These are phyloP conservation scores for Apis laboriosa DNA, from an alignment of 1,140 invertebrate genomes.

Conservation along the genomic window DNA sequence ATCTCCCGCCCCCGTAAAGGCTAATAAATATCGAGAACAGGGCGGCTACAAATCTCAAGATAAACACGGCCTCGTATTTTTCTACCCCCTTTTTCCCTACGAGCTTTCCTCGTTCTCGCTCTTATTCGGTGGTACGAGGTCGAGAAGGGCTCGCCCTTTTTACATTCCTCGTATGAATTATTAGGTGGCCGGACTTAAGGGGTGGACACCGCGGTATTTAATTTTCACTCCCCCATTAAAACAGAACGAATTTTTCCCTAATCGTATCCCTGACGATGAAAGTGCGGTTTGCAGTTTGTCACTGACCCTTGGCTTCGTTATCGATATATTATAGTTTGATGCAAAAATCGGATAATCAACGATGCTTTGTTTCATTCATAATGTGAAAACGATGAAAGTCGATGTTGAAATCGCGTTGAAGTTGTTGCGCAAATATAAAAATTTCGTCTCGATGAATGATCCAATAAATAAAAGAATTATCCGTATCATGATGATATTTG, in stretches of 20 bases:
- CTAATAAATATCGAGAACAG: conserved; percentile 78
- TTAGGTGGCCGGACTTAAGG: conserved; percentile 69
- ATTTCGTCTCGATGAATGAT: too few species aligned
- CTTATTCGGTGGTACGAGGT: conserved; percentile 34
- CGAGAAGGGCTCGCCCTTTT: conserved; percentile 64
- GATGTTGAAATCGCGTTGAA: background rate
- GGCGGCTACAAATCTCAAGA: conserved; percentile 78
- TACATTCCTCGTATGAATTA: conserved; percentile 75
- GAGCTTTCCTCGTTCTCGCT: conserved; percentile 51
- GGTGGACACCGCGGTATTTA: conserved; percentile 74
- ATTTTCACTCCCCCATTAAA: conserved; percentile 71
- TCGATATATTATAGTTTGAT: conserved; percentile 63
- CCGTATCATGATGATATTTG: too few species aligned
- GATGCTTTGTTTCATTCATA: background rate
- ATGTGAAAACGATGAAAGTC: background rate
- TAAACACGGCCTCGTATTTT: conserved; percentile 74
- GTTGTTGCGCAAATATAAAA: background rate
- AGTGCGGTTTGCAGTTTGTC: conserved; percentile 68
- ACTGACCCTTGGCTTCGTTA: conserved; percentile 62
- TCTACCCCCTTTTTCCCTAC: conserved; percentile 54
- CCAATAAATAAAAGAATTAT: too few species aligned
- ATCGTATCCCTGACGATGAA: conserved; percentile 68
- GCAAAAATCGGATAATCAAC: conserved; percentile 23
- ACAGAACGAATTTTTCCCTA: conserved; percentile 68
- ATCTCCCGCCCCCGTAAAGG: conserved; percentile 38